phyloP scores from a whole-genome alignment of 2,888 invertebrate species.

The Nemurella pictetii region DNA sequence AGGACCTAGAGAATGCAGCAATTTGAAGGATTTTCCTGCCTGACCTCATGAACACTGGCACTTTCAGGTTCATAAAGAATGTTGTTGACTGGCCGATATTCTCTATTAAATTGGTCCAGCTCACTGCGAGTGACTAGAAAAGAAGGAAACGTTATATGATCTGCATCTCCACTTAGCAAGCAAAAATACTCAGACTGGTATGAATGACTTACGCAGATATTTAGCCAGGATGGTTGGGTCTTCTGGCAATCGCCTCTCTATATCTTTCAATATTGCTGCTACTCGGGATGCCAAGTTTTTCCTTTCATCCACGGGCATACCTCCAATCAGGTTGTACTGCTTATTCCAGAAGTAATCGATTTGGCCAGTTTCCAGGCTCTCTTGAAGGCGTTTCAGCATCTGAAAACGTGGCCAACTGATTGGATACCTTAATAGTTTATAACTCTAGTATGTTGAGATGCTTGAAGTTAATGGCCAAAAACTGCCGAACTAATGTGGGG shows the following conservation, averaged over 20 bases:
- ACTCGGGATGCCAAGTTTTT: not conserved
- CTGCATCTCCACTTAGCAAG: not conserved
- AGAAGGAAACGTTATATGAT: not conserved
- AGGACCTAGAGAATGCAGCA: not conserved
- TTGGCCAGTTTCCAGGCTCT: constrained; percentile 47
- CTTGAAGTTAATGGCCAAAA: not conserved
- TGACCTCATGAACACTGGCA: not conserved
- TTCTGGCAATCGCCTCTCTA: constrained; percentile 12
- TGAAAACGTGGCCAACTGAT: too few species aligned
- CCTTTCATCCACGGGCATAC: not conserved
- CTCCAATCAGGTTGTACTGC: constrained; percentile 54
- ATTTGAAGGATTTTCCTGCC: not conserved
- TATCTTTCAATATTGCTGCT: constrained; percentile 11
- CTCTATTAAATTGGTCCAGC: not conserved
- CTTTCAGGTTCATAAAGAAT: not conserved
- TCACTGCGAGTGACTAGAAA: not conserved
- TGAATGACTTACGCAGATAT: constrained; percentile 23
- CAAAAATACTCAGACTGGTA: not conserved
- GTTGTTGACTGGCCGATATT: not conserved
- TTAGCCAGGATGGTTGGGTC: constrained; percentile 26
- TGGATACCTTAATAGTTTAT: not conserved
- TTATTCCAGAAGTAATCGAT: constrained; percentile 59
- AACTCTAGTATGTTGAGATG: not conserved
- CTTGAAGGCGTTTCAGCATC: constrained; percentile 53
- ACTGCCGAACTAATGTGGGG: too few species aligned